Base-by-base conservation (phyloP, 2,797 vertebrate species). In the Urocyon cinereoargenteus region DNA sequence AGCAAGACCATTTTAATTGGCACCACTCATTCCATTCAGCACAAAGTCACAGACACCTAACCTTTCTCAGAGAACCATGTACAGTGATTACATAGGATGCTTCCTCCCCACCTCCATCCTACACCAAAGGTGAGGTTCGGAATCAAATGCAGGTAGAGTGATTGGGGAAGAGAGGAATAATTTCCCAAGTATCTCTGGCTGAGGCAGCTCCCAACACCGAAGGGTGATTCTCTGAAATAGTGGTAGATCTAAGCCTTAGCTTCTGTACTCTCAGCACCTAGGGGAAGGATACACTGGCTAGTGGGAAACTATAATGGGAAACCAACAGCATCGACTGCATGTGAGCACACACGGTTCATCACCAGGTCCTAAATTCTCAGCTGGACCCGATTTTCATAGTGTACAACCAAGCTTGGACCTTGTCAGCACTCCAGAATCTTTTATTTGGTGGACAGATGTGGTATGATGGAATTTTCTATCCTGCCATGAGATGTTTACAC, bases 1-100 rank as follows among this genome's bases (percentile, higher is more conserved):
- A 10, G 49, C 66, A 45, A 16, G 21, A 75, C 92, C 21, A 83
- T 96, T 97, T 92, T 86, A 82, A 62, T 64, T 92, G 57, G 14
- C 36, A 57, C 45, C 36, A 62, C 3, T 26, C 28, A 34, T 21
- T 86, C 26, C 28, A 34, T 21, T 86, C 26, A 87, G n/a, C 49
- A 90, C 31, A 22, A 91, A 72, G 83, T 75, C 59, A 77, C 57
- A 83, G 53, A 40, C 15, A 16, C 5, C 12, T 22, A 81, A 59
- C 59, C 15, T 79, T 96, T 84, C n/a, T 66, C 49, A 14, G 53
- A 92, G 68, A 64, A 53, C 15, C 1, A 2, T 7, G 61, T 40
- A 16, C 55, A 31, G 6, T 59, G 22, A 84, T 85, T 78, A 28
- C 2, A 6, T 1, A 49, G 45, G 4, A 86, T 77, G 16, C 12